Conservation (phyloP, 1,140 invertebrate genomes). For the Drosophila saltans region DNA sequence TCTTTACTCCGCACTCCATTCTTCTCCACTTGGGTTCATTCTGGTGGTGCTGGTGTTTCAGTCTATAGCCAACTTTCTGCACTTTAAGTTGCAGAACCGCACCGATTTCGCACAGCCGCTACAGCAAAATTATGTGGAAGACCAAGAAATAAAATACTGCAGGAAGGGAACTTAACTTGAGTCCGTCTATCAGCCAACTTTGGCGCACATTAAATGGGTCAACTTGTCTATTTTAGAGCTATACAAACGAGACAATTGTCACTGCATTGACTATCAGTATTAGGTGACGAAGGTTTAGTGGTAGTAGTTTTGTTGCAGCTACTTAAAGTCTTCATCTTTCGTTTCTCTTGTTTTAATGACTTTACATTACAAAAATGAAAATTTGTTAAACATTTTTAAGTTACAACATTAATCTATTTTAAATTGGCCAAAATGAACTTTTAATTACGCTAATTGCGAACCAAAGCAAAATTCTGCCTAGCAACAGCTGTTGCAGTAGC, state of each 20-base stretch:
- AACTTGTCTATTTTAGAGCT: conserved; percentile 67
- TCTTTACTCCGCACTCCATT: conserved; percentile 14
- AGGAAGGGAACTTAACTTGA: not conserved
- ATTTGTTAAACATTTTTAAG: conserved; percentile 4
- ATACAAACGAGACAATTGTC: conserved; percentile 69
- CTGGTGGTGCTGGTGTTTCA: conserved; percentile 36
- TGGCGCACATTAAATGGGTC: conserved; percentile 59
- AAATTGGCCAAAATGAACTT: conserved; percentile 54
- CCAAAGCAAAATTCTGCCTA: not conserved
- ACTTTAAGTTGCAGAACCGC: conserved; percentile 20
- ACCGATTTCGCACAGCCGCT: conserved; percentile 47
- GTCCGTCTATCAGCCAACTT: conserved; percentile 24
- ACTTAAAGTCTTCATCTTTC: not conserved
- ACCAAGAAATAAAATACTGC: conserved; percentile 3
- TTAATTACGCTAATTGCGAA: conserved; percentile 47
- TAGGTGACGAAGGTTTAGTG: not conserved
- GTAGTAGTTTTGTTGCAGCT: not conserved
- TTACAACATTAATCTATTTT: conserved; percentile 23
- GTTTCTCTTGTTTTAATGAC: not conserved
- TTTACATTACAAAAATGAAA: not conserved
- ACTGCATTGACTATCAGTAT: conserved; percentile 36
- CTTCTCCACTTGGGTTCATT: conserved; percentile 20
- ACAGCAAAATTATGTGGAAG: conserved; percentile 39
- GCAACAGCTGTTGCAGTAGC: not conserved
- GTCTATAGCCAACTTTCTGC: conserved; percentile 29